phyloP scores from a whole-genome alignment of 2,113 vertebrate species.

The Columba janthina region DNA sequence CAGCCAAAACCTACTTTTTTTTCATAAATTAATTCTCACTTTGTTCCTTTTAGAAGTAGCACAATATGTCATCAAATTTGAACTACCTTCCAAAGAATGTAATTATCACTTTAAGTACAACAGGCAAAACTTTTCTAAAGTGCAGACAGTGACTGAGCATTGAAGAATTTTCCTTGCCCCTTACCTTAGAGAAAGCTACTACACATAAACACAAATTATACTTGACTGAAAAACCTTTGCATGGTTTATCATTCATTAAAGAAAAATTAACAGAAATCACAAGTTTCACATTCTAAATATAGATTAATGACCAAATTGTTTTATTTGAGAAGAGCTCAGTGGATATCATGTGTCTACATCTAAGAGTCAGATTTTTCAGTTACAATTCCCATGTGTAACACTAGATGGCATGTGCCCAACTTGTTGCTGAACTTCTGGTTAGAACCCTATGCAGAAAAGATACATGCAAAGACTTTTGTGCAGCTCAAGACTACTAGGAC shows the following conservation, averaged over 20 bases:
- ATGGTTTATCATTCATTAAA: not conserved
- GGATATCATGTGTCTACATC: too few species aligned
- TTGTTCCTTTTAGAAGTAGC: not conserved
- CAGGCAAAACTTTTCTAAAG: not conserved
- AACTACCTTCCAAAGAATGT: not conserved
- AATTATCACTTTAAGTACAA: not conserved
- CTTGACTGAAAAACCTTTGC: not conserved
- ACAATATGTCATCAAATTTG: not conserved
- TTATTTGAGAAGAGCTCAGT: not conserved
- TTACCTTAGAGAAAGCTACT: not conserved
- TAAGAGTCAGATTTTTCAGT: not conserved
- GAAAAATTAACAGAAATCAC: not conserved
- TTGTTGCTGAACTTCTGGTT: not conserved
- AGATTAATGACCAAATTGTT: too few species aligned
- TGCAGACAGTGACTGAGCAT: not conserved
- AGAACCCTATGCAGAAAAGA: not conserved
- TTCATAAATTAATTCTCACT: not conserved
- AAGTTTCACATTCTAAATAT: not conserved
- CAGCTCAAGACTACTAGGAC: not conserved
- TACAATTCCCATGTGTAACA: not conserved
- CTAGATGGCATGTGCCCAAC: not conserved
- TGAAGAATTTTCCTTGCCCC: not conserved
- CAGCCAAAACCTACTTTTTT: not conserved
- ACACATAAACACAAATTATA: not conserved
- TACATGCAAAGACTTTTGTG: not conserved